Evolutionary conservation across 2,113 vertebrate species (phyloP).

Genomic region (Petroica traversi): DNA sequence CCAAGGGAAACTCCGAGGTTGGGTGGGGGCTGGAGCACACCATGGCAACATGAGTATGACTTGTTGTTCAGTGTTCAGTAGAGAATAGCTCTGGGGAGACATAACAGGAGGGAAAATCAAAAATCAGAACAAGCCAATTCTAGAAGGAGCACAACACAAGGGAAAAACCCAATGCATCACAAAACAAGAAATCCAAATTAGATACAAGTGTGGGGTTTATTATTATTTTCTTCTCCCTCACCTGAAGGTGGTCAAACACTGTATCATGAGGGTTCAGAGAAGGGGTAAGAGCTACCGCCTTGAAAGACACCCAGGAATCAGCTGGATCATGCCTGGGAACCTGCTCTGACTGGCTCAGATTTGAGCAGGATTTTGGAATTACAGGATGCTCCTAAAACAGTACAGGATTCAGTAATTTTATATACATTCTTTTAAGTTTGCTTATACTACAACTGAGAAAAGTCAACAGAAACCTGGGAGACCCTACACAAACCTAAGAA

Average conservation of each 20-base stretch:
- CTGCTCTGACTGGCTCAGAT: background rate
- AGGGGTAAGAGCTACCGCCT: background rate
- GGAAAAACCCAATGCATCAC: background rate
- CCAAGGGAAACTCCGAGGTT: accelerated
- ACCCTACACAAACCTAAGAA: background rate
- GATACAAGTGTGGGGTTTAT: accelerated
- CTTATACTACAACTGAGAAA: background rate
- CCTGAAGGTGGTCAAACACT: background rate
- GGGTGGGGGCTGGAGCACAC: accelerated
- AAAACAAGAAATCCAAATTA: background rate
- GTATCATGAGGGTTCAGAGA: background rate
- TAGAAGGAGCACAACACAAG: background rate
- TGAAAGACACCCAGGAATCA: background rate
- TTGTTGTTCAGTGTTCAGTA: background rate
- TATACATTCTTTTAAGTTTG: background rate
- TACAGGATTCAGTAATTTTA: background rate
- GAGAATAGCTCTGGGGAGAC: background rate
- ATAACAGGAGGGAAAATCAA: background rate
- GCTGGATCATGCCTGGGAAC: background rate
- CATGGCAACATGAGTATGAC: accelerated
- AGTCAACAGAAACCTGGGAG: background rate
- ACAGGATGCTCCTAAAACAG: accelerated
- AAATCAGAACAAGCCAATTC: accelerated
- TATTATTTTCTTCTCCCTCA: background rate
- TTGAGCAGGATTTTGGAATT: background rate